A percentile compares a stretch with the other conserved stretches of the same genome.
These are phyloP conservation scores for Sebastes paucispinis DNA, from an alignment of 2,797 vertebrate genomes.

Conservation along the genomic window DNA sequence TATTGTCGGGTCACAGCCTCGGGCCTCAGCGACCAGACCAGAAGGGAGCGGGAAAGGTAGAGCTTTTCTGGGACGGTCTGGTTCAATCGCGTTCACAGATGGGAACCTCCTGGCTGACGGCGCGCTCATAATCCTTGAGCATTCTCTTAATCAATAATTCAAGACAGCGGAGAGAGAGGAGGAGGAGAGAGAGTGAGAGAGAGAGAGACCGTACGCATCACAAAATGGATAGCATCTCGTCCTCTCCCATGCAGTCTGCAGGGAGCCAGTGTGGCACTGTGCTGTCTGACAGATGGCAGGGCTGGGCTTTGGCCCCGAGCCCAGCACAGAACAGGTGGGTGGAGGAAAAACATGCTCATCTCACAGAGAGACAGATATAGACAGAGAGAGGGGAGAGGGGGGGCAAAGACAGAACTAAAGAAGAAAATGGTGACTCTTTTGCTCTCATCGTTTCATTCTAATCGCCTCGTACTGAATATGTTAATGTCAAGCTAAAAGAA, in stretches of 20 bases:
- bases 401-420: neutral
- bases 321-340: slow-evolving; percentile 61
- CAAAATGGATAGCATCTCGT: slow-evolving; percentile 41
- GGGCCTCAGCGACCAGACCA: neutral
- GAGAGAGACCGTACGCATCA: neutral
- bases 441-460: neutral
- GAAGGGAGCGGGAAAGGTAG: neutral
- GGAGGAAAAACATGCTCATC: slow-evolving; percentile 56
- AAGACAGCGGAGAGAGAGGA: slow-evolving; percentile 9
- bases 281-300: slow-evolving; percentile 65
- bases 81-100: slow-evolving; percentile 34
- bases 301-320: slow-evolving; percentile 53
- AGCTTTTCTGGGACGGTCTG: slow-evolving; percentile 19
- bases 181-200: neutral
- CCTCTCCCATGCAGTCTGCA: slow-evolving; percentile 29
- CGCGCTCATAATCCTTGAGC: slow-evolving; percentile 33
- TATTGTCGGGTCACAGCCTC: slow-evolving; percentile 15
- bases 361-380: slow-evolving; percentile 43
- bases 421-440: slow-evolving; percentile 4
- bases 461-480: neutral
- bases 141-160: slow-evolving; percentile 62
- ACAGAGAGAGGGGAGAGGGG: neutral
- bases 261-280: slow-evolving; percentile 38
- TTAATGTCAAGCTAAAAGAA: neutral
- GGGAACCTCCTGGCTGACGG: slow-evolving; percentile 45